A percentile compares a stretch with the other conserved stretches of the same genome.
phyloP scores from a whole-genome alignment of 2,113 vertebrate species.

The Mixornis gularis region DNA sequence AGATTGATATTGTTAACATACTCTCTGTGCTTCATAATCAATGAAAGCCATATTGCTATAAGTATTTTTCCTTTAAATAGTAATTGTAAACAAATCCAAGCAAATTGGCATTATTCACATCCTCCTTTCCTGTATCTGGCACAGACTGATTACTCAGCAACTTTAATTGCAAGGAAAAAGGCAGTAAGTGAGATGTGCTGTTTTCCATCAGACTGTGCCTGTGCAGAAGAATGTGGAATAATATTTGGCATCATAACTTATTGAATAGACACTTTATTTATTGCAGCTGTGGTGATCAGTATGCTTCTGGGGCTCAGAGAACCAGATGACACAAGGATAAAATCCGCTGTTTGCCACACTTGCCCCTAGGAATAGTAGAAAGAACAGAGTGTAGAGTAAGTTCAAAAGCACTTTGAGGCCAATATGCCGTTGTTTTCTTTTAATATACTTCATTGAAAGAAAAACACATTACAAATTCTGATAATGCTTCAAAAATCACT shows the following conservation, averaged over 20 bases:
- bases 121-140: slow-evolving; percentile 26
- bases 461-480: slow-evolving; percentile 19
- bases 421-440: slow-evolving; percentile 44
- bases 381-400: slow-evolving; percentile 8
- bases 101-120: slow-evolving; percentile 54
- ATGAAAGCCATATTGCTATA: background rate
- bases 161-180: slow-evolving; percentile 14
- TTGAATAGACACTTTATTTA: slow-evolving; percentile 68
- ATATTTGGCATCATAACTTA: slow-evolving; percentile 61
- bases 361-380: slow-evolving; percentile 16
- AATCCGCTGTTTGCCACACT: slow-evolving; percentile 10
- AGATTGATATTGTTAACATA: background rate
- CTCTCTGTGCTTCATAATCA: background rate
- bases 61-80: slow-evolving; percentile 61
- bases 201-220: slow-evolving; percentile 59
- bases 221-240: slow-evolving; percentile 64
- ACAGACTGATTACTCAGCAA: slow-evolving; percentile 41
- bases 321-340: slow-evolving; percentile 53
- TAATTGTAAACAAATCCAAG: slow-evolving; percentile 58
- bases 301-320: slow-evolving; percentile 51
- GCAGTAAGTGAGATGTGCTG: slow-evolving; percentile 43
- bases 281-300: slow-evolving; percentile 65
- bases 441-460: slow-evolving; percentile 8
- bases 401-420: slow-evolving; percentile 4
- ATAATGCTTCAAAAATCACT: slow-evolving; percentile 8